Evolutionary conservation across 2,113 vertebrate genomes (phyloP).

Genomic region (Puma concolor): DNA sequence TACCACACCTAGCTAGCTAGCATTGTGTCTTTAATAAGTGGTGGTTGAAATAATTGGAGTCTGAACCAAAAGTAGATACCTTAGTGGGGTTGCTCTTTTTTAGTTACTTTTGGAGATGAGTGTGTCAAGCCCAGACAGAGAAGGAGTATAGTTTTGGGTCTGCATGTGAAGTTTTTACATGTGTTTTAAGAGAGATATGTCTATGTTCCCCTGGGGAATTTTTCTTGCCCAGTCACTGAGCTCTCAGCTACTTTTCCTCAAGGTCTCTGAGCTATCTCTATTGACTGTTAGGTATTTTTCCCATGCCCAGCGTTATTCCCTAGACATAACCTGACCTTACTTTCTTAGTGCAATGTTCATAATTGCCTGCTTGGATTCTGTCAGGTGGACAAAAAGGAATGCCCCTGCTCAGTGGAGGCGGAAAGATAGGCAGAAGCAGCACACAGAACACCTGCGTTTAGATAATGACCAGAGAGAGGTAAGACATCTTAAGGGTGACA

Average conservation of each 20-base stretch:
- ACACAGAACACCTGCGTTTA: constrained; percentile 96
- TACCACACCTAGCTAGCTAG: not conserved
- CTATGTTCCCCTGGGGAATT: not conserved
- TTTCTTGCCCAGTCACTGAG: not conserved
- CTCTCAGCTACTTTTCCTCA: not conserved
- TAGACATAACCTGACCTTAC: not conserved
- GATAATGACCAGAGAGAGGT: constrained; percentile 99
- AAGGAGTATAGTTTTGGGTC: not conserved
- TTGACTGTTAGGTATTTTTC: not conserved
- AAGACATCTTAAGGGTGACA: constrained; percentile 67
- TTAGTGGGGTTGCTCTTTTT: not conserved
- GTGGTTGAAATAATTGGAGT: constrained; percentile 18
- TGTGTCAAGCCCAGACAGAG: not conserved
- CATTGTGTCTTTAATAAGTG: not conserved
- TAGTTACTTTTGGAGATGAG: constrained; percentile 2
- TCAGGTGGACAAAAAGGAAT: constrained; percentile 97
- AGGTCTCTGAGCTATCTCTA: not conserved
- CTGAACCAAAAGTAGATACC: not conserved
- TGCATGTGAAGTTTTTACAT: constrained; percentile 17
- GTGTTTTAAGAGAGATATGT: not conserved
- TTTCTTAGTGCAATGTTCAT: constrained; percentile 9
- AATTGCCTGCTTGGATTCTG: constrained; percentile 60
- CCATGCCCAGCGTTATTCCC: not conserved
- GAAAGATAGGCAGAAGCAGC: constrained; percentile 97
- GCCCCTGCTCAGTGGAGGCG: constrained; percentile 97